A percentile compares a stretch with the other conserved stretches of the same genome.
phyloP scores from a whole-genome alignment of 2,113 vertebrate genomes.

The Lepus timidus region DNA sequence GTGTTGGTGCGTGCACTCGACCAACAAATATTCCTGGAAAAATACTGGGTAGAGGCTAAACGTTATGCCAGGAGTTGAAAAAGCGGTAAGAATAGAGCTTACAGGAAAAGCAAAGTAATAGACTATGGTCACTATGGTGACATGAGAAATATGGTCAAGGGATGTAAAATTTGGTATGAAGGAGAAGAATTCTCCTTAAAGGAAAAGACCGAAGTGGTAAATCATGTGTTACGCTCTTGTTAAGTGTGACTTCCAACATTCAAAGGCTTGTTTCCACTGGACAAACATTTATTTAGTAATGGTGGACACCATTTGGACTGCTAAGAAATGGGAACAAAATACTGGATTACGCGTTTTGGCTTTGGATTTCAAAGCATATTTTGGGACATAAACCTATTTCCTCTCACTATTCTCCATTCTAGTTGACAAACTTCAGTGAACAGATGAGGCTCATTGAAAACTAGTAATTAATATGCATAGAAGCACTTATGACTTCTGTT shows the following conservation, averaged over 20 bases:
- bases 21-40: neutral
- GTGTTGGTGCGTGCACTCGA: neutral
- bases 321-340: neutral
- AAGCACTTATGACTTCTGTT: constrained; percentile 29
- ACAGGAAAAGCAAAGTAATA: neutral
- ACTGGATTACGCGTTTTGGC: neutral
- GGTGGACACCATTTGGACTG: neutral
- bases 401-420: neutral
- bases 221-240: neutral
- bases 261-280: neutral
- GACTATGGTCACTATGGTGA: no score
- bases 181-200: neutral
- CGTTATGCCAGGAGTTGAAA: neutral
- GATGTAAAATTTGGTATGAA: neutral
- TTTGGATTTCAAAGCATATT: neutral
- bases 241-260: neutral
- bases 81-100: neutral
- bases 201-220: neutral
- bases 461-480: neutral
- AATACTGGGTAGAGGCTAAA: neutral
- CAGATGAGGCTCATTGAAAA: constrained; percentile 1
- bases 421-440: neutral
- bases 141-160: neutral
- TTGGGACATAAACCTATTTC: neutral
- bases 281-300: neutral